phyloP scores from a whole-genome alignment of 2,113 vertebrate species.

The Perognathus longimembris region DNA sequence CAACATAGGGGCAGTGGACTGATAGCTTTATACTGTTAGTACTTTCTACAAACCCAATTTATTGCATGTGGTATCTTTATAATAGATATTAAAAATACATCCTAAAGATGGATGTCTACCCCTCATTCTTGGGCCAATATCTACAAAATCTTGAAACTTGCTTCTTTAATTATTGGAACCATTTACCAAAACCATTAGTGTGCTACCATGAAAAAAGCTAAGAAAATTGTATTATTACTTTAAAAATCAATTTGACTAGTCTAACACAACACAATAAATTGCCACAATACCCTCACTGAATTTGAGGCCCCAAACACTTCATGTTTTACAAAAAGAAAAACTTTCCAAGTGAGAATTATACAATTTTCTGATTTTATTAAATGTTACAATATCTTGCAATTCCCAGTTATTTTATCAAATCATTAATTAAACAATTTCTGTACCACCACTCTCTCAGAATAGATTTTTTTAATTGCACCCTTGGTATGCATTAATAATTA shows the following conservation, averaged over 20 bases:
- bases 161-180: neutral
- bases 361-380: slow-evolving; percentile 5
- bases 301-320: neutral
- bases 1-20: slow-evolving; percentile 7
- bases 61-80: slow-evolving; percentile 67
- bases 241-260: neutral
- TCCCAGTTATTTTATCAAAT: slow-evolving; percentile 25
- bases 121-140: slow-evolving; percentile 42
- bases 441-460: neutral
- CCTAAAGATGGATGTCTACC: slow-evolving; percentile 10
- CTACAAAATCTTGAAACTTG: slow-evolving; percentile 44
- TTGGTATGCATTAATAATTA: slow-evolving; percentile 5
- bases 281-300: neutral
- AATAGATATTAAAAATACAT: slow-evolving; percentile 46
- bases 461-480: neutral
- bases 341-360: slow-evolving; percentile 32
- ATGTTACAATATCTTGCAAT: neutral
- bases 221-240: slow-evolving; percentile 39
- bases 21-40: slow-evolving; percentile 17
- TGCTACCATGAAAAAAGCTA: slow-evolving; percentile 55
- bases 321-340: neutral
- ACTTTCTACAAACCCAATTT: slow-evolving; percentile 43
- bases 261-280: slow-evolving; percentile 24
- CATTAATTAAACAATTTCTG: neutral
- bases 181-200: slow-evolving; percentile 47